phyloP scores from a whole-genome alignment of 2,888 invertebrate species.

The Cosmopolites sordidus region DNA sequence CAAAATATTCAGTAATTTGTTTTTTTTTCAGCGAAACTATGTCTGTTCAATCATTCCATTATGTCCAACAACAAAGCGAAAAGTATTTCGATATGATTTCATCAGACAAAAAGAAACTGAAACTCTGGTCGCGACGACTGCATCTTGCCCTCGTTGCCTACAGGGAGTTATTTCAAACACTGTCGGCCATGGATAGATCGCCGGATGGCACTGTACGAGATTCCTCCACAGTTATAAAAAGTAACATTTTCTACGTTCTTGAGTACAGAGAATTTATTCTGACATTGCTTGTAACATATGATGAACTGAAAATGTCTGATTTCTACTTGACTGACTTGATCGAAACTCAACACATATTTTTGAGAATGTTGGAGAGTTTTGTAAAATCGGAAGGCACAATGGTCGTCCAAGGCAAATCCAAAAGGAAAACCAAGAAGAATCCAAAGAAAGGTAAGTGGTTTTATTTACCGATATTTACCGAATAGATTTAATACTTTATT shows the following conservation, averaged over 20 bases:
- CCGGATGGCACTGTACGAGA: conserved; percentile 66
- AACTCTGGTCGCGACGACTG: conserved; percentile 78
- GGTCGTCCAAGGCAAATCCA: conserved; percentile 67
- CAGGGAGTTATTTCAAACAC: conserved; percentile 78
- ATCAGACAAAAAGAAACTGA: conserved; percentile 83
- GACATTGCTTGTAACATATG: conserved; percentile 73
- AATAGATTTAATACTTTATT: too few relatives aligned
- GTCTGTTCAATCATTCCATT: conserved; percentile 87
- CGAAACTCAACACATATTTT: conserved; percentile 84
- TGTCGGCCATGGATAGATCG: conserved; percentile 77
- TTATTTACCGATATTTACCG: too few relatives aligned
- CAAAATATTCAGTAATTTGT: too few relatives aligned
- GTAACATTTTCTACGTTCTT: conserved; percentile 87
- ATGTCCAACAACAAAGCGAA: conserved; percentile 89
- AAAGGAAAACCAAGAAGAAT: conserved; percentile 49
- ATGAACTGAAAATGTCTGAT: conserved; percentile 80
- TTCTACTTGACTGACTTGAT: conserved; percentile 81
- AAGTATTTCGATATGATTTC: conserved; percentile 77
- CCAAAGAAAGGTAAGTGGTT: conserved; percentile 40
- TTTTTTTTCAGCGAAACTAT: conserved; percentile 77
- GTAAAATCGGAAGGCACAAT: conserved; percentile 60
- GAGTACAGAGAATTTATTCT: conserved; percentile 91
- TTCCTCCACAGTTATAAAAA: conserved; percentile 81
- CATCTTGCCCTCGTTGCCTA: conserved; percentile 79
- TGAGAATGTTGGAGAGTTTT: conserved; percentile 81